Percentiles rank a stretch among this genome's conserved stretches.
These are phyloP conservation scores for Adelognathus sp. DNA, from an alignment of 2,888 invertebrate species.

Conservation along the genomic window DNA sequence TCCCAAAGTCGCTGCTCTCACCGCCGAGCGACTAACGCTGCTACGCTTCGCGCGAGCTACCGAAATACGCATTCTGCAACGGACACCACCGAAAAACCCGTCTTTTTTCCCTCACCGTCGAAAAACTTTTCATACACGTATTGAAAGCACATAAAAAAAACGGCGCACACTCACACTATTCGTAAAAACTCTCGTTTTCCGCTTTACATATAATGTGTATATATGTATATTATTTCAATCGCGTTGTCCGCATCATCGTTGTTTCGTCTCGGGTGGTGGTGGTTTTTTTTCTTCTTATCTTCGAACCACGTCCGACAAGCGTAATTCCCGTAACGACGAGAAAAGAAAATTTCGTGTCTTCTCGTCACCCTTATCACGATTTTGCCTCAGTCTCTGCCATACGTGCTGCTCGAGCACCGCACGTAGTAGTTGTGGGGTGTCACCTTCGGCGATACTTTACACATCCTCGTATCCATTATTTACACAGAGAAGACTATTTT, in stretches of 20 bases:
- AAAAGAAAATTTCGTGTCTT: constrained; percentile 55
- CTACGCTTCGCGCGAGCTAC: constrained; percentile 61
- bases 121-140: too few relatives aligned
- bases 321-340: constrained; percentile 59
- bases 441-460: constrained; percentile 73
- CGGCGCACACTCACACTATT: constrained; percentile 67
- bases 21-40: constrained; percentile 31
- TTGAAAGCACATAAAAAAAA: too few relatives aligned
- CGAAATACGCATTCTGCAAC: constrained; percentile 71
- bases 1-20: constrained; percentile 38
- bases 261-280: constrained; percentile 45
- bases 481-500: too few relatives aligned
- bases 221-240: constrained; percentile 38
- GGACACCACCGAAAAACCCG: constrained; percentile 48
- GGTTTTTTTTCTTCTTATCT: too few relatives aligned
- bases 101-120: too few relatives aligned
- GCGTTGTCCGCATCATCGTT: constrained; percentile 66
- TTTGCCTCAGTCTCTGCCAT: constrained; percentile 75
- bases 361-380: constrained; percentile 71
- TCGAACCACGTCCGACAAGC: too few relatives aligned
- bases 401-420: constrained; percentile 74
- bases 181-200: neutral
- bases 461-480: constrained; percentile 72
- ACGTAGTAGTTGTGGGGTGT: constrained; percentile 75
- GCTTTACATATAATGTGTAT: too few relatives aligned